A percentile compares a stretch with the other conserved stretches of the same genome.
Evolutionary conservation across 2,888 invertebrate species (phyloP).

Genomic region (Conomelus anceps): DNA sequence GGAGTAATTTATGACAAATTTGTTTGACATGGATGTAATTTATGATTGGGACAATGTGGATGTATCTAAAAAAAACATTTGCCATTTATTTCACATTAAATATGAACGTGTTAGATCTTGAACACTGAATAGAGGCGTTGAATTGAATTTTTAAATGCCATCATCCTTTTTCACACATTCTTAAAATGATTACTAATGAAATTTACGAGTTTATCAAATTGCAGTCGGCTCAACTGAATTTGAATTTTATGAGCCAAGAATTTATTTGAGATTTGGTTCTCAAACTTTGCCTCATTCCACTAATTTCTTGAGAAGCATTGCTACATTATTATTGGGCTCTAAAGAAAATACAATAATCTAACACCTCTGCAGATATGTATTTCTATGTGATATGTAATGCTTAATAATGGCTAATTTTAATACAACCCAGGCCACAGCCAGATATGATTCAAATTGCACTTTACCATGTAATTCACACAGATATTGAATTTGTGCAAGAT

Average conservation of each 20-base stretch:
- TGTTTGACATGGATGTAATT: too few species aligned
- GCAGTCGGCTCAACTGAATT: neutral
- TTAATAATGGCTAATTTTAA: neutral
- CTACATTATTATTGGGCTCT: neutral
- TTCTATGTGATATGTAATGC: neutral
- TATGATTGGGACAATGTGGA: too few species aligned
- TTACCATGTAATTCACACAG: neutral
- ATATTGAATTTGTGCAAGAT: too few species aligned
- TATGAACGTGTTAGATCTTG: too few species aligned
- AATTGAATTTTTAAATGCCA: too few species aligned
- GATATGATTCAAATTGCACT: neutral
- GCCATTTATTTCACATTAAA: too few species aligned
- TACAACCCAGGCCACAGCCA: neutral
- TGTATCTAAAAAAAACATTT: too few species aligned
- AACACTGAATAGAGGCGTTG: too few species aligned
- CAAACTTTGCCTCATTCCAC: neutral
- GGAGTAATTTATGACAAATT: too few species aligned
- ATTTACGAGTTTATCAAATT: neutral
- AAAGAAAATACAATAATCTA: neutral
- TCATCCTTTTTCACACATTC: too few species aligned
- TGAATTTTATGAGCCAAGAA: neutral
- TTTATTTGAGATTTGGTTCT: neutral
- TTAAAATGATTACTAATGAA: neutral
- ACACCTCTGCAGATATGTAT: neutral
- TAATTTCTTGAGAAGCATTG: neutral